Conservation (phyloP, 1,140 invertebrate species). For the Cecropterus lyciades region DNA sequence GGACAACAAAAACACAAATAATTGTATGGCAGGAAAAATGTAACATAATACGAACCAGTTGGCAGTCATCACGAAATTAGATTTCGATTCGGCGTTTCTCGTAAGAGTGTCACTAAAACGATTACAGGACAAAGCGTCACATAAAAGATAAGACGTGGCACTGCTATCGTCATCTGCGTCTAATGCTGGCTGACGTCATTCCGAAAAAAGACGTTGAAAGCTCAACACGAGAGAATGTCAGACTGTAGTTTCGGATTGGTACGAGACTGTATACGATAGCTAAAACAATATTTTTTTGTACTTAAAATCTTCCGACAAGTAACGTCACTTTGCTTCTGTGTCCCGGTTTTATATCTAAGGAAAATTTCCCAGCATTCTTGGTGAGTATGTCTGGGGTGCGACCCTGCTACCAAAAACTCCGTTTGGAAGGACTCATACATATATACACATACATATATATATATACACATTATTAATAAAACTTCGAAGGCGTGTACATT, state of each 20-base stretch:
- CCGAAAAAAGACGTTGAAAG: slow-evolving; percentile 40
- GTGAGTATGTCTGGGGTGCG: no score
- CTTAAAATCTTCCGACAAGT: no score
- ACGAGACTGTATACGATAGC: neutral
- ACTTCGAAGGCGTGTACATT: no score
- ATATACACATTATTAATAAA: no score
- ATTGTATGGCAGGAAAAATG: slow-evolving; percentile 4
- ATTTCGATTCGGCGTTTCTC: slow-evolving; percentile 35
- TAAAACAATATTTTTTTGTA: no score
- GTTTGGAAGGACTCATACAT: no score
- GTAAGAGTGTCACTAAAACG: slow-evolving; percentile 40
- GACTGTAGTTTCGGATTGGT: slow-evolving; percentile 1
- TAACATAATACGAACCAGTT: slow-evolving; percentile 10
- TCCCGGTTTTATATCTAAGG: no score
- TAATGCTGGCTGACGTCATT: slow-evolving; percentile 53
- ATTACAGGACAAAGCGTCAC: slow-evolving; percentile 48
- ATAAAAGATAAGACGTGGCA: slow-evolving; percentile 54
- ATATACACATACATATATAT: no score
- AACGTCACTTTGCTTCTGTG: no score
- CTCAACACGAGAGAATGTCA: slow-evolving; percentile 34
- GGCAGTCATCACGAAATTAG: slow-evolving; percentile 19
- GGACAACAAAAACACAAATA: no score
- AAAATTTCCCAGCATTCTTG: no score
- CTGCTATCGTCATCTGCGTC: slow-evolving; percentile 48
- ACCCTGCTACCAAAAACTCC: no score